Base-by-base conservation (phyloP, 2,797 vertebrate species). In the Hoplostethus atlanticus region DNA sequence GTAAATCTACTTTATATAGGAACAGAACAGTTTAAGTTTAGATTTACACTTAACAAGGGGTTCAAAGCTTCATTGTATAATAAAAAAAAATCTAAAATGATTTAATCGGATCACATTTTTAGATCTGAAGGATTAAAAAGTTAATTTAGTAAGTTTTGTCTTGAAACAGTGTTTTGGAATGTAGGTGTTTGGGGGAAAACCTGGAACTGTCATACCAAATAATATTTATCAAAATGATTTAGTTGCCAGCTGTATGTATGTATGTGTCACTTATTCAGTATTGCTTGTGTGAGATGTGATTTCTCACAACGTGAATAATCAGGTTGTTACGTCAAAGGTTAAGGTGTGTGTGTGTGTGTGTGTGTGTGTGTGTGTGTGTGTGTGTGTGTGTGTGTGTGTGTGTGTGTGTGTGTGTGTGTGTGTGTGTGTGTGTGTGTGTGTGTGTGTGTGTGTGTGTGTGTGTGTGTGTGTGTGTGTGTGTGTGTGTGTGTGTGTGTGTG, bases 251-350 rank as follows among this genome's bases (percentile, higher is more conserved):
- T 28, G 28, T 28, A 28, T 28, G 28, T 28, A 3, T 28, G 28
- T 28, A 28, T 28, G 28, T 28, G 28, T 28, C 28, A 28, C 28
- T 28, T 17, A 10, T 53, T 71, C 61, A 79, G 77, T 71, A 44
- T 79, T 71, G 34, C 65, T 34, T 46, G 8, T 42, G 13, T 16
- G 3, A 47, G 46, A 15, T 15, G 5, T 47, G 2, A 12, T 61
- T 60, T 31, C 21, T 21, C 21, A 21, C 21, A 21, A 21, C 21
- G 11, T 25, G 12, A 2, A 38, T 38, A 9, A 38, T 38, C 13
- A 46, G 44, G 10, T 2, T 13, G 7, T n/a, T 47, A 15, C 21
- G 5, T 59, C 13, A 50, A 34, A n/a, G 9, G 30, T 15, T 34
- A 17, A 42, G 4, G n/a, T 69, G 30, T 51, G n/a, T 56, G 56